Base-by-base conservation (phyloP, 1,140 invertebrate species). In the Neuroterus valhalla region DNA sequence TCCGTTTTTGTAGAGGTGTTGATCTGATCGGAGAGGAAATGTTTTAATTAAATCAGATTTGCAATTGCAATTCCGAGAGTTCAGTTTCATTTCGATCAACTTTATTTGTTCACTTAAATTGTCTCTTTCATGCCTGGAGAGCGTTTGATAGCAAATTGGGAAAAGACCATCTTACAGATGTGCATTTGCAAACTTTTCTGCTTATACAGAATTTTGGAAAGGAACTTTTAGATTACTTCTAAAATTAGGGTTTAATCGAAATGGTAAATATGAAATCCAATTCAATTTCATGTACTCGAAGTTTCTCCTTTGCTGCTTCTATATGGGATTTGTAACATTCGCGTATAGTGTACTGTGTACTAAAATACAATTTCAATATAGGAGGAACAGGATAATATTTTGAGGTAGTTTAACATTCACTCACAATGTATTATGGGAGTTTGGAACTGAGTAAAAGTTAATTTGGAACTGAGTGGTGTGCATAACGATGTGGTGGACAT, bases 1-100 rank as follows among this genome's bases (percentile, higher is more conserved):
- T 62, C 31, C n/a, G n/a, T n/a, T n/a, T 62, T 38, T 5, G 31
- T 8, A 23, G n/a, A 38, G 31, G 55, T 15, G 14, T 26, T 62
- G 55, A 62, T 62, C 55, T 26, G 55, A 62, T 62, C 31, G 55
- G 14, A 52, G 50, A 26, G 52, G 55, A 62, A 62, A 26, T 62
- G 26, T 26, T 62, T 62, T 62, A 62, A 62, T 62, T 62, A 62
- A 62, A 62, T 62, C 31, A 62, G 23, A 62, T 62, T 62, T 62
- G 55, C 55, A 31, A 62, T 62, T 62, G 55, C 55, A 62, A 62
- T 62, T 62, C 31, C 55, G 23, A 38, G 31, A 8, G 31, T 62
- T 62, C 55, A 62, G 26, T 62, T 62, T 62, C 55, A 62, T 62
- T 62, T 62, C 55, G 23, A 62, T 26, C 55, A 26, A 62, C 55